A percentile compares a stretch with the other conserved stretches of the same genome.
phyloP scores from a whole-genome alignment of 2,113 vertebrate genomes.

The Dicrurus megarhynchus region DNA sequence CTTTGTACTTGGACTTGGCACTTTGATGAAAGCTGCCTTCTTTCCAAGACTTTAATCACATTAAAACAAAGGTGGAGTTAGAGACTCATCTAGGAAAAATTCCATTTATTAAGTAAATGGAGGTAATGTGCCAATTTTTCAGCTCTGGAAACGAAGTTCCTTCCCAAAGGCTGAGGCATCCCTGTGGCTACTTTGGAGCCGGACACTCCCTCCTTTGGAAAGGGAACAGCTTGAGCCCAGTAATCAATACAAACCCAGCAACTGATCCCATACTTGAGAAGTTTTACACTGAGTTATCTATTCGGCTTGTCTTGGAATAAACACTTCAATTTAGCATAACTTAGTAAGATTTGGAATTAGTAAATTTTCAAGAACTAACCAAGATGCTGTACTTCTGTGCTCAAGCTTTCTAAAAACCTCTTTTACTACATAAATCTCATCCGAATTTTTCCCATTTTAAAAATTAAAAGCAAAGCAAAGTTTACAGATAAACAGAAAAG shows the following conservation, averaged over 20 bases:
- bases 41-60: slow-evolving; percentile 15
- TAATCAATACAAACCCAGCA: neutral
- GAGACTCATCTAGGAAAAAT: slow-evolving; percentile 24
- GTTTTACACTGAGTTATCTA: neutral
- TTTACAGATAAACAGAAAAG: neutral
- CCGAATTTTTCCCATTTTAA: neutral
- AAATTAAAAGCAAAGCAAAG: neutral
- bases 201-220: neutral
- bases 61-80: slow-evolving; percentile 35
- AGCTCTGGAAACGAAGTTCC: neutral
- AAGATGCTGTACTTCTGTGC: neutral
- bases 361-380: neutral
- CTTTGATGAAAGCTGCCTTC: slow-evolving; percentile 17
- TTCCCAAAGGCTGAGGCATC: neutral
- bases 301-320: neutral
- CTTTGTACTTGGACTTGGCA: slow-evolving; percentile 44
- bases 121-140: neutral
- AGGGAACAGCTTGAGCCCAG: neutral
- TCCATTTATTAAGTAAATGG: neutral
- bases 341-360: neutral
- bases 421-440: neutral
- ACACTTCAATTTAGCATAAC: neutral
- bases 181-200: neutral
- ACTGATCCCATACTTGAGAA: neutral
- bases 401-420: neutral